Evolutionary conservation across 2,888 invertebrate genomes (phyloP).

Genomic region (Tipula helvola): DNA sequence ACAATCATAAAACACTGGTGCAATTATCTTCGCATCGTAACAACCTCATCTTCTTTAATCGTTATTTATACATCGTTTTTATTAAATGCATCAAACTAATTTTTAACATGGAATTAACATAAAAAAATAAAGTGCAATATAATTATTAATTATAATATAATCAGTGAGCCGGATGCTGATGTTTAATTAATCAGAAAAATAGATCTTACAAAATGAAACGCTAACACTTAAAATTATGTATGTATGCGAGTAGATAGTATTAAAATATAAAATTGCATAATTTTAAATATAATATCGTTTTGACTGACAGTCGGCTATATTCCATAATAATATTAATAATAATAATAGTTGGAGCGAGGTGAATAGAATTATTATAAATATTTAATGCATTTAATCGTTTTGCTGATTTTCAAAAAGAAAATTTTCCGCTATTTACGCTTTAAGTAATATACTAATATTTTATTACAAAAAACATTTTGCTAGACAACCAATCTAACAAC

Average conservation of each 20-base stretch:
- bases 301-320: not conserved
- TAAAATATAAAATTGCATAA: not conserved
- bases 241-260: not conserved
- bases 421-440: not conserved
- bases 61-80: no score
- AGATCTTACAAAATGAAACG: not conserved
- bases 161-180: conserved; percentile 8
- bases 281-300: not conserved
- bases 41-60: not conserved
- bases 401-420: not conserved
- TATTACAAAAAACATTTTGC: not conserved
- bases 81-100: not conserved
- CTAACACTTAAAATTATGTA: not conserved
- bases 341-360: not conserved
- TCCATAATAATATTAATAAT: not conserved
- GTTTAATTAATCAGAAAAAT: conserved; percentile 9
- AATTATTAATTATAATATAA: not conserved
- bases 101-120: not conserved
- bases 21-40: not conserved
- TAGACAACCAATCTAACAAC: not conserved
- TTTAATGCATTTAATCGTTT: not conserved
- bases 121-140: not conserved
- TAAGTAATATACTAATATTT: not conserved
- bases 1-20: not conserved
- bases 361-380: not conserved